Evolutionary conservation across 1,140 invertebrate species (phyloP), one percentile per base, ranked within the genome.

Genomic region (Drosophila fuyamai): DNA sequence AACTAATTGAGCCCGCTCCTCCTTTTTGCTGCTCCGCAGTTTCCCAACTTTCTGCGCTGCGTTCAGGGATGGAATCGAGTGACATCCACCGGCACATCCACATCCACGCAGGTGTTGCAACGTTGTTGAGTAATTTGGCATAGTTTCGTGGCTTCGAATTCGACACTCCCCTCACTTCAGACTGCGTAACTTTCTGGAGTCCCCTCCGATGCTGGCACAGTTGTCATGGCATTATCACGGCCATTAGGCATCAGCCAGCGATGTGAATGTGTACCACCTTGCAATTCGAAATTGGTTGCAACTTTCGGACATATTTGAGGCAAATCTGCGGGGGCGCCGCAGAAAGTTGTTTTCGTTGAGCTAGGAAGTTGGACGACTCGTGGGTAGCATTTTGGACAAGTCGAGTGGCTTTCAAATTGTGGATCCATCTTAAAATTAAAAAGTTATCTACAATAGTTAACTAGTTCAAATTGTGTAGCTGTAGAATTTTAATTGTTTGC

Each of bases 181-280:
- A 23, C 54, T 43, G 61, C 27, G n/a, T 18, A 76, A 76, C 40
- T 77, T 77, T 76, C 38, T 23, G 48, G 50, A 51, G 62, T 40
- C 35, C 54, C 35, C 54, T 54, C 12, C 35, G 36, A 13, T 66
- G 73, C 48, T 67, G 48, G 41, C 72, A 67, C 73, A 59, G 74
- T 77, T 77, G 74, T 77, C 74, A 68, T 51, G 63, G 73, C 61
- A 76, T 76, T 76, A 76, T 76, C 73, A 76, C 73, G 73, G 54
- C 73, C 73, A 76, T 76, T 76, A 76, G 60, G 73, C 73, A 67
- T 47, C 36, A 14, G 65, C 18, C 38, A 44, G 18, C 29, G 41
- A 59, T 67, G 72, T 29, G 43, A 67, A 48, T 66, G 54, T 59
- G 60, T 13, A 32, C 47, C 59, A 61, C 44, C 63, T 13, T 16